phyloP scores from a whole-genome alignment of 1,140 invertebrate genomes.

The Drosophila pectinifera region DNA sequence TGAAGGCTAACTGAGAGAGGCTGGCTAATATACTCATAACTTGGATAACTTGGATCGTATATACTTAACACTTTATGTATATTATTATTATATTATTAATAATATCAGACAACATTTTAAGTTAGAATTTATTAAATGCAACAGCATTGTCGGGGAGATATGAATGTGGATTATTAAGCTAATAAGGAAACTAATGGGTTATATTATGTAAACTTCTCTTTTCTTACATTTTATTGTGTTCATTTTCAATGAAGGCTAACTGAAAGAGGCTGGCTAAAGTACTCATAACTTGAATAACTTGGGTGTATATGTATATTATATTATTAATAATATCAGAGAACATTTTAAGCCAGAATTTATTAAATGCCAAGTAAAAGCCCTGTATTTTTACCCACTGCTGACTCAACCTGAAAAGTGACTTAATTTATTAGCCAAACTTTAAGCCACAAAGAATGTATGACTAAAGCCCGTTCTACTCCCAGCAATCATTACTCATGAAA shows the following conservation, averaged over 20 bases:
- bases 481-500: constrained; percentile 12
- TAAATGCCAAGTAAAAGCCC: fast-evolving
- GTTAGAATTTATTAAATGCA: no score
- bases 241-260: background rate
- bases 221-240: background rate
- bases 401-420: background rate
- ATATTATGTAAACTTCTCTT: background rate
- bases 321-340: background rate
- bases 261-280: background rate
- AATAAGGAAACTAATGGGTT: constrained; percentile 26
- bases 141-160: background rate
- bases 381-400: background rate
- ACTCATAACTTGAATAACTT: background rate
- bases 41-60: background rate
- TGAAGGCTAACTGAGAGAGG: background rate
- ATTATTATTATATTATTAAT: background rate
- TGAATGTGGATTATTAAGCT: constrained; percentile 13
- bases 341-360: no score
- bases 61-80: background rate
- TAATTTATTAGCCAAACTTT: constrained; percentile 7
- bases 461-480: background rate
- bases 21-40: background rate
- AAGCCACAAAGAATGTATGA: constrained; percentile 1
- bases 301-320: background rate
- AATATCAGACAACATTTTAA: no score